phyloP scores from a whole-genome alignment of 1,140 invertebrate genomes.

The Saccostrea glomerata region DNA sequence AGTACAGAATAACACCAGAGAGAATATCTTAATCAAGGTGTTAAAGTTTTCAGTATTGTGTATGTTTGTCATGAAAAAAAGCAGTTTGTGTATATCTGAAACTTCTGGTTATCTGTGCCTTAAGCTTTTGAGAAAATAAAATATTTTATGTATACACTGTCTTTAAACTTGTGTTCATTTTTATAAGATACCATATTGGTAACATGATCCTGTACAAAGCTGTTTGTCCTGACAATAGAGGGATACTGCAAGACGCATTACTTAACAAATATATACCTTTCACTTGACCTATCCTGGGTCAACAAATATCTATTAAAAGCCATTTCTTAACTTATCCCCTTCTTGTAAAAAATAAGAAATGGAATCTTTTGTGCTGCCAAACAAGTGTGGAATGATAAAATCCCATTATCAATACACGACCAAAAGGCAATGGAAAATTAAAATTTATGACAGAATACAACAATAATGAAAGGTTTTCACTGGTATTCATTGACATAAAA shows the following conservation, averaged over 20 bases:
- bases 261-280: constrained; percentile 23
- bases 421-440: neutral
- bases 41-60: neutral
- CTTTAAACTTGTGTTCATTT: neutral
- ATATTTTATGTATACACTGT: neutral
- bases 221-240: neutral
- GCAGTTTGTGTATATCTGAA: neutral
- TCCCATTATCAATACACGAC: constrained; percentile 19
- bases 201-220: neutral
- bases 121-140: neutral
- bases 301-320: neutral
- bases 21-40: neutral
- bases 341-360: neutral
- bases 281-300: neutral
- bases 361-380: neutral
- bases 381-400: neutral
- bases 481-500: neutral
- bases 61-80: neutral
- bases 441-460: constrained; percentile 21
- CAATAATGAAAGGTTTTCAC: neutral
- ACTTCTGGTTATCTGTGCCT: neutral
- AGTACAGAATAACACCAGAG: neutral
- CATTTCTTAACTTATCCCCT: neutral
- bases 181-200: neutral
- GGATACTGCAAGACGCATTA: neutral